Conservation (phyloP, 2,113 vertebrate genomes). For the Symphodus melops region DNA sequence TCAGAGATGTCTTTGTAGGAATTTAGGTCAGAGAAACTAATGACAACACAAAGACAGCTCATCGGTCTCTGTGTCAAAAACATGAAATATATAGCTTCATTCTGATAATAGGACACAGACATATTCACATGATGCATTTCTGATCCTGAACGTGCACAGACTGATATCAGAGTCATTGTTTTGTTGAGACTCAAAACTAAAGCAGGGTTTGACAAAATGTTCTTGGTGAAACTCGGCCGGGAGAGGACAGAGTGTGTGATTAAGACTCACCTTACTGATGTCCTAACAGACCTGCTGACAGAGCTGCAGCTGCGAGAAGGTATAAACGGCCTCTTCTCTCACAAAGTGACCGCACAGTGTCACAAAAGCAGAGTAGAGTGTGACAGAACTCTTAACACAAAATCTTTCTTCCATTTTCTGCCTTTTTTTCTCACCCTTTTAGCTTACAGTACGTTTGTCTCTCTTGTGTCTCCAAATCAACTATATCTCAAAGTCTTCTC, state of each 20-base stretch:
- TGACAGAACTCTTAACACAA: conserved; percentile 8
- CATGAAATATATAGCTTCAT: too few species aligned
- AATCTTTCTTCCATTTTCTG: background rate
- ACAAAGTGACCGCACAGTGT: conserved; percentile 13
- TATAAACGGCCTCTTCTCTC: conserved; percentile 2
- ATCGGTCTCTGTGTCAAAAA: too few species aligned
- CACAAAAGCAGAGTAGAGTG: conserved; percentile 27
- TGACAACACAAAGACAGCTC: too few species aligned
- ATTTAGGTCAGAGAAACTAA: too few species aligned
- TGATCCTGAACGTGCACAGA: too few species aligned
- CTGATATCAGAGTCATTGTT: background rate
- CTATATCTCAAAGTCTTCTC: background rate
- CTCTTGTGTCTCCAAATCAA: conserved; percentile 6
- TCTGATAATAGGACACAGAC: too few species aligned
- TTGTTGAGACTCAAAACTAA: background rate
- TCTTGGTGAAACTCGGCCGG: background rate
- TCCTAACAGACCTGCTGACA: conserved; percentile 22
- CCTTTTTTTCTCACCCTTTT: background rate
- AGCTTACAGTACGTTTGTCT: background rate
- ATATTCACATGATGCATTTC: too few species aligned
- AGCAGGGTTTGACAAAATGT: background rate
- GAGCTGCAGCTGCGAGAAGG: conserved; percentile 32
- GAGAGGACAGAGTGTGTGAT: conserved; percentile 1
- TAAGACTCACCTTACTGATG: conserved; percentile 27
- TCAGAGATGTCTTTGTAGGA: too few species aligned